phyloP scores from a whole-genome alignment of 2,797 vertebrate species.

The Lithobates sylvaticus region DNA sequence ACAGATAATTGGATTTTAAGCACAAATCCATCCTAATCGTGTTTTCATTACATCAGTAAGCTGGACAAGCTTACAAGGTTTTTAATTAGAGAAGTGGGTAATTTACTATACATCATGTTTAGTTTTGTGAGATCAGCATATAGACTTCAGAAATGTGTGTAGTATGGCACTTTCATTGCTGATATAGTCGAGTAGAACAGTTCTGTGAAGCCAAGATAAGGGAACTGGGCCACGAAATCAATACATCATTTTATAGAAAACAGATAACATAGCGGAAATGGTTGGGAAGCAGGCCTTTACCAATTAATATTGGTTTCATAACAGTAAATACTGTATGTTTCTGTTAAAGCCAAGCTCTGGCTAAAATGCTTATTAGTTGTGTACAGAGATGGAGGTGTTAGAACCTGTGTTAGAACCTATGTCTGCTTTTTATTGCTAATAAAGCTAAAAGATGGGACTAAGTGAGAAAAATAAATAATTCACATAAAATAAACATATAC shows the following conservation, averaged over 20 bases:
- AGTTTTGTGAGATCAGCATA: background rate
- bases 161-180: background rate
- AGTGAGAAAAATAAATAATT: too few relatives aligned
- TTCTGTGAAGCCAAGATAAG: conserved; percentile 22
- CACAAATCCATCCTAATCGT: conserved; percentile 34
- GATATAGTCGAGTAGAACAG: background rate
- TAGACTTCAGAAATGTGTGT: background rate
- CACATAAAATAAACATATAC: too few relatives aligned
- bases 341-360: too few relatives aligned
- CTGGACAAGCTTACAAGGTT: background rate
- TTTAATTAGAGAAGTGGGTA: conserved; percentile 21
- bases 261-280: conserved; percentile 7
- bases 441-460: too few relatives aligned
- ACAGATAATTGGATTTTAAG: conserved; percentile 26
- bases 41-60: conserved; percentile 24
- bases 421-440: too few relatives aligned
- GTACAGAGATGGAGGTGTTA: too few relatives aligned
- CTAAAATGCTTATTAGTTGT: too few relatives aligned
- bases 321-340: background rate
- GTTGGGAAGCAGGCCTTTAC: background rate
- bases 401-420: too few relatives aligned
- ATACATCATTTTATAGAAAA: conserved; percentile 28
- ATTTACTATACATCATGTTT: conserved; percentile 15
- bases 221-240: background rate
- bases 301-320: background rate